Percentiles rank a stretch among this genome's conserved stretches.
These are phyloP conservation scores for Gibbula magus DNA, from an alignment of 2,888 invertebrate species.

Conservation along the genomic window DNA sequence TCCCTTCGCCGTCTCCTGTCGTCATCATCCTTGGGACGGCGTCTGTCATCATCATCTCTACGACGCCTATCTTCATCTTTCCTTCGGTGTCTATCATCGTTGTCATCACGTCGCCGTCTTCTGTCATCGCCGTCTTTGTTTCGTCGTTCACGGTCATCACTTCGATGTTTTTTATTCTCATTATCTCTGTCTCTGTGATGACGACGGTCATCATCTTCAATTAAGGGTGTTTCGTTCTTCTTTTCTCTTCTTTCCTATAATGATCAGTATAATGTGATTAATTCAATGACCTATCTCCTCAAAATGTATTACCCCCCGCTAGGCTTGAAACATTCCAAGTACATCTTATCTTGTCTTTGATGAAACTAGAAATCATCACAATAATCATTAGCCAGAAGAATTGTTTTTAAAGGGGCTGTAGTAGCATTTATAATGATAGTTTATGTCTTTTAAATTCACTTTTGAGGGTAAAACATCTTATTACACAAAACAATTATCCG, in stretches of 20 bases:
- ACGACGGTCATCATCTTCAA: constrained; percentile 35
- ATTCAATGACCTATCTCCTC: neutral
- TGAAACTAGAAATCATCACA: no score
- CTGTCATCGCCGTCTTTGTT: constrained; percentile 45
- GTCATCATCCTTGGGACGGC: constrained; percentile 23
- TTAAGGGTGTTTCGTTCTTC: constrained; percentile 17
- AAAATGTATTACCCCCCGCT: no score
- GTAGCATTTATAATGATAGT: no score
- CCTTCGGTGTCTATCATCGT: constrained; percentile 26
- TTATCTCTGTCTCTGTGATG: constrained; percentile 32
- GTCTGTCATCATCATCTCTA: constrained; percentile 27
- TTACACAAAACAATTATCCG: no score
- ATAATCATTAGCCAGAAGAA: no score
- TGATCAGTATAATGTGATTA: neutral
- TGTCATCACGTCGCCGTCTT: constrained; percentile 44
- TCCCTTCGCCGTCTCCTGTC: constrained; percentile 36
- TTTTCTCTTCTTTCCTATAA: constrained; percentile 32
- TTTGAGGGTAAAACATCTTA: no score
- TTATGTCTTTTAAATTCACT: no score
- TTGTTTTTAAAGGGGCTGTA: no score
- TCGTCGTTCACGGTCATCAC: constrained; percentile 44
- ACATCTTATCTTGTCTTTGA: no score
- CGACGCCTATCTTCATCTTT: constrained; percentile 14
- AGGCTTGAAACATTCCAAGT: no score
- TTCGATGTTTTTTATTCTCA: constrained; percentile 30